Percentiles rank a stretch among this genome's conserved stretches.
These are phyloP conservation scores for Porites australiensis DNA, from an alignment of 64 coral and sea anemone genomes.

Conservation along the genomic window DNA sequence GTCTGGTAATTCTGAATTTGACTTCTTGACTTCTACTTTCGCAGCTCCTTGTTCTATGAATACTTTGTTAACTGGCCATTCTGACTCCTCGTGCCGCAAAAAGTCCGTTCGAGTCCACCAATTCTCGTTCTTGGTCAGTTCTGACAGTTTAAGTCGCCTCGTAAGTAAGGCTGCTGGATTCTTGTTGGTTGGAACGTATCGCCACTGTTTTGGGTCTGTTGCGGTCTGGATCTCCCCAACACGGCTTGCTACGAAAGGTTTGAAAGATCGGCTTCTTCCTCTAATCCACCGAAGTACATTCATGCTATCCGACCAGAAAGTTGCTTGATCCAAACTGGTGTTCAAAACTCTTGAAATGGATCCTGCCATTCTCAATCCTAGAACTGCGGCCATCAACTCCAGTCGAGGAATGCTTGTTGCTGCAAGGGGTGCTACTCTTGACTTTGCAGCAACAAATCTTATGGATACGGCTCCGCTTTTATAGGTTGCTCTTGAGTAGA, in stretches of 20 bases:
- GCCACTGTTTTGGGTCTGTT: not conserved
- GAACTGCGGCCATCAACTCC: conserved; percentile 74
- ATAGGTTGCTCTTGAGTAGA: conserved; percentile 53
- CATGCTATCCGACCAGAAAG: conserved; percentile 64
- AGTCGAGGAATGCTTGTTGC: conserved; percentile 57
- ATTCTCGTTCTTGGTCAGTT: not conserved
- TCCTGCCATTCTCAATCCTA: conserved; percentile 53
- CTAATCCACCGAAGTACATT: conserved; percentile 79
- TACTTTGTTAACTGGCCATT: not conserved
- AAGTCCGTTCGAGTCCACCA: conserved; percentile 19
- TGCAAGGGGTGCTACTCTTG: conserved; percentile 58
- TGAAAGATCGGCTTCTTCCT: conserved; percentile 56
- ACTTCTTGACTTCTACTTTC: no score
- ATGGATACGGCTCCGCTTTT: conserved; percentile 44
- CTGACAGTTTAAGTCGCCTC: not conserved
- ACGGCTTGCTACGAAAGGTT: conserved; percentile 48
- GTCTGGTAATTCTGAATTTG: no score
- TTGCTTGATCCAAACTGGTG: not conserved
- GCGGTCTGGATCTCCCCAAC: not conserved
- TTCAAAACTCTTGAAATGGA: conserved; percentile 37
- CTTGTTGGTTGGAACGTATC: not conserved
- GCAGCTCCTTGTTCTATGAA: no score
- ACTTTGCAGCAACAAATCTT: conserved; percentile 59
- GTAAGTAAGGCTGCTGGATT: not conserved
- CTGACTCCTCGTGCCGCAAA: not conserved